Evolutionary conservation across 2,888 invertebrate species (phyloP), one percentile per base, ranked within the genome.

Genomic region (Heliconius cydno): DNA sequence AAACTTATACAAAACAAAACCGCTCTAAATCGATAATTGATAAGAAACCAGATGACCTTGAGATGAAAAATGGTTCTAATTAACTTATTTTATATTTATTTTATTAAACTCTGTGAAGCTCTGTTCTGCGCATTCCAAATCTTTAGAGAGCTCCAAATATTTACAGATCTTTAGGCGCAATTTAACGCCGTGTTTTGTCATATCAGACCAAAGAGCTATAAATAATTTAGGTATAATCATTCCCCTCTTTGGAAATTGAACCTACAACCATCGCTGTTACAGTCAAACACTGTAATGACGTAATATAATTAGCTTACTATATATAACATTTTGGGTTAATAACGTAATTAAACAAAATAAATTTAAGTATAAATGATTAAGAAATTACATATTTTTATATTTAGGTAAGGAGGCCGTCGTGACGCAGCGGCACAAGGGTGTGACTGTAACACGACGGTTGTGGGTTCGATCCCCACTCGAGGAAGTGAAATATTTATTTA

Each of bases 1-100:
- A 28, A 65, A 65, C 65, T 65, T 13, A 15, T 28, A 30, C 65
- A 28, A 65, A 65, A 65, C 65, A 65, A 65, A 65, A 65, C 65
- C 15, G 15, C 7, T 28, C 28, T 25, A 13, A 65, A 65, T 65
- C 65, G 65, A 65, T 65, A 65, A 15, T 12, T 28, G 65, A 65
- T 65, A 65, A 65, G 25, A 65, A n/a, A 65, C 15, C 6, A 28
- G 28, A 15, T 25, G 65, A 28, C 65, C 65, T 28, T 65, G 28
- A 65, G 28, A 65, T n/a, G 19, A n/a, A 3, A n/a, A n/a, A n/a
- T 22, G n/a, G 10, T 60, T 60, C n/a, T n/a, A 60, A 60, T 60
- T 60, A n/a, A 60, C n/a, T 60, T 9, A 57, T 57, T 57, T 2
- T 22, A 57, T 57, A 57, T 57, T 19, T 57, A 7, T 57, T 52